Conservation (phyloP, 2,113 vertebrate species). For the Pachyramphus minor region DNA sequence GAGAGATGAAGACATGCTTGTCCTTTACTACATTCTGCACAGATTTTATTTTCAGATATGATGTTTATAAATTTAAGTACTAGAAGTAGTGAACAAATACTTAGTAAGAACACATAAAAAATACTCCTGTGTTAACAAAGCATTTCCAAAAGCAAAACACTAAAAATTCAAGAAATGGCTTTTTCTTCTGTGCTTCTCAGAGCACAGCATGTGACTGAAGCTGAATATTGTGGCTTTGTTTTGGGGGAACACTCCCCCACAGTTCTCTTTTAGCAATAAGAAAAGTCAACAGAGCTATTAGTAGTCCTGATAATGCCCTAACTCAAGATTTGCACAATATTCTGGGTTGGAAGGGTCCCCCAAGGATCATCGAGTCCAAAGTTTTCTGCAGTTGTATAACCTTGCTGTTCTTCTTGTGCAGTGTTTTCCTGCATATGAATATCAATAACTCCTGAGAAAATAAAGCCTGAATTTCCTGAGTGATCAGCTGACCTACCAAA, state of each 20-base stretch:
- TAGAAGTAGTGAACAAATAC: neutral
- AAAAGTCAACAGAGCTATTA: neutral
- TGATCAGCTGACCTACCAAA: neutral
- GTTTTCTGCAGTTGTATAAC: neutral
- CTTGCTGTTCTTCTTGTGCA: neutral
- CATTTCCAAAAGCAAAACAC: neutral
- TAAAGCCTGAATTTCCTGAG: neutral
- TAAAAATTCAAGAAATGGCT: neutral
- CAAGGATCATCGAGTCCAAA: neutral
- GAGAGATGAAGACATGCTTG: neutral
- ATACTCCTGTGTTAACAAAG: neutral
- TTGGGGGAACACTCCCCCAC: accelerated
- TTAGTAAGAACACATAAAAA: neutral
- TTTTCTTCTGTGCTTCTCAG: neutral
- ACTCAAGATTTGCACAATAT: neutral
- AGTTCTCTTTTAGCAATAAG: neutral
- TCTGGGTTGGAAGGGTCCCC: neutral
- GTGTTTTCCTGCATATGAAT: neutral
- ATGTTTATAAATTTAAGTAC: neutral
- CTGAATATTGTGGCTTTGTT: neutral
- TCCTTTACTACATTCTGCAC: neutral
- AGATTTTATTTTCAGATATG: neutral
- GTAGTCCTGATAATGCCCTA: neutral
- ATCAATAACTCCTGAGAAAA: neutral
- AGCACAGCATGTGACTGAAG: neutral